Base-by-base conservation (phyloP, 1,140 invertebrate species). In the Drosophila sulfurigaster region DNA sequence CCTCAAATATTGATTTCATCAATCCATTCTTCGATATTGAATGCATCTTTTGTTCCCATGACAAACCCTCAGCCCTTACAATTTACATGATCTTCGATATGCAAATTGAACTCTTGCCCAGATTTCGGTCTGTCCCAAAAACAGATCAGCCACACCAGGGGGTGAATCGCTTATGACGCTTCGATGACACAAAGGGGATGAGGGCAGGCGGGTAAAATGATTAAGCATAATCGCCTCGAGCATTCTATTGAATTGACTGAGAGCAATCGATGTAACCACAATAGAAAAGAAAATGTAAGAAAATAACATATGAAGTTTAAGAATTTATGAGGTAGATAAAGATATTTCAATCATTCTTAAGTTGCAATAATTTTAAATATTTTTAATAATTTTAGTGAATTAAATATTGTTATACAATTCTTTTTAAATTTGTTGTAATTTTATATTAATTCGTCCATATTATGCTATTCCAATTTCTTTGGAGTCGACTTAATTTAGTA, bases 1-100 rank as follows among this genome's bases (percentile, higher is more conserved):
- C 78, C 79, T 83, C 81, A 91, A 91, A 91, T 91, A 91, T 91
- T 91, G 88, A 91, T 91, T 85, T 83, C 54, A 57, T 57, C 73
- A 43, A 70, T 56, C 78, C 75, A 81, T 91, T 91, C 71, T 91
- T 77, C 46, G 71, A 52, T 43, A 48, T 56, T 73, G 65, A 77
- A 81, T 79, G 71, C 77, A 60, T 76, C 78, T 68, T 91, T 91
- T 91, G 87, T 91, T 91, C 87, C 88, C 87, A 91, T 91, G 88
- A 88, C 87, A 89, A 79, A 63, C 59, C 71, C 59, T 75, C 51
- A 43, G 74, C 63, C 69, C 63, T 77, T 43, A 25, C 69, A 49
- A 25, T 66, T 75, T 63, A 63, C 76, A 66, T 64, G 65, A 73
- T 69, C 78, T 67, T 81, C 68, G 62, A 67, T 89, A 88, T 88